Conservation (phyloP, 2,888 invertebrate genomes). For the Deroplatys truncata region DNA sequence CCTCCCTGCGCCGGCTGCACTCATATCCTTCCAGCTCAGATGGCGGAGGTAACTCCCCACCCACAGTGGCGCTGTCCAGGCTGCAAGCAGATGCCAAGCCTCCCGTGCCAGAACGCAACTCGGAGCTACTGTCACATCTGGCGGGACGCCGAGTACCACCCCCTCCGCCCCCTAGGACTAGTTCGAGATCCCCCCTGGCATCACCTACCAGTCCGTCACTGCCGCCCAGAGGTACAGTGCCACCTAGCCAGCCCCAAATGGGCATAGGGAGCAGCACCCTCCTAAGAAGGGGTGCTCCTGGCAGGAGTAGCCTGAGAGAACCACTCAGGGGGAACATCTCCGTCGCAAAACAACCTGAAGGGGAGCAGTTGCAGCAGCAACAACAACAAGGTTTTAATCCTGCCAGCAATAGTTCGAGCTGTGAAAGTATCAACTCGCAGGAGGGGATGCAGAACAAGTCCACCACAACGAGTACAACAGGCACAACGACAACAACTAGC, state of each 20-base stretch:
- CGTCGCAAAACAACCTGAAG: slow-evolving; percentile 32
- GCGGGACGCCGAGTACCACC: slow-evolving; percentile 76
- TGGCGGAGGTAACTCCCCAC: slow-evolving; percentile 67
- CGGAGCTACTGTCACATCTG: slow-evolving; percentile 69
- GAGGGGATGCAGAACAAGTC: slow-evolving; percentile 49
- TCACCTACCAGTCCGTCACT: slow-evolving; percentile 74
- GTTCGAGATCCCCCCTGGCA: slow-evolving; percentile 80
- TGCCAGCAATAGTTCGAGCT: slow-evolving; percentile 66
- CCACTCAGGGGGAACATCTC: slow-evolving; percentile 43
- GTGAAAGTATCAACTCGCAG: slow-evolving; percentile 71
- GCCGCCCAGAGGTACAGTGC: slow-evolving; percentile 49
- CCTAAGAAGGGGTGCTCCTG: slow-evolving; percentile 42
- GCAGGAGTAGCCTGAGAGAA: slow-evolving; percentile 44
- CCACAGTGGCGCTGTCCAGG: slow-evolving; percentile 58
- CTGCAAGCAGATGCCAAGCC: slow-evolving; percentile 54
- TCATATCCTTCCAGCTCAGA: slow-evolving; percentile 85
- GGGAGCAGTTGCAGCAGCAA: slow-evolving; percentile 16
- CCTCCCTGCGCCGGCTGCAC: slow-evolving; percentile 66
- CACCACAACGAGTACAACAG: background rate
- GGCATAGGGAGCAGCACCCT: slow-evolving; percentile 35
- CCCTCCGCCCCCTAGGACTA: slow-evolving; percentile 88
- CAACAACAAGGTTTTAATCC: slow-evolving; percentile 36
- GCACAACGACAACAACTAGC: background rate
- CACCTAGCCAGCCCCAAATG: slow-evolving; percentile 33
- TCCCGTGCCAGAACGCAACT: slow-evolving; percentile 77